phyloP scores from a whole-genome alignment of 1,140 invertebrate species.

The Branchinecta lindahli region DNA sequence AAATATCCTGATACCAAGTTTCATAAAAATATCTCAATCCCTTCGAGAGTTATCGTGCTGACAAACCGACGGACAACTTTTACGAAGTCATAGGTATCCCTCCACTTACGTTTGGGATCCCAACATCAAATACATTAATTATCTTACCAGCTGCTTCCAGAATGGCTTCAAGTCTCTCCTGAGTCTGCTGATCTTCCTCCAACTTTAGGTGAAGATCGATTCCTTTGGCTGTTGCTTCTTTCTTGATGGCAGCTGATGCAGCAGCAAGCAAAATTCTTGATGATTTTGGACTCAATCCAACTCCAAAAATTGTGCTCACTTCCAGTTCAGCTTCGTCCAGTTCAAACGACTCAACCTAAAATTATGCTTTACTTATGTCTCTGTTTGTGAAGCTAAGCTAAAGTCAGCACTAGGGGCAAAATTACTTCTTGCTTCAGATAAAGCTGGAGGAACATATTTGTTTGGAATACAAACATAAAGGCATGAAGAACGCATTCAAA shows the following conservation, averaged over 20 bases:
- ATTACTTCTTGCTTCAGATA: too few relatives aligned
- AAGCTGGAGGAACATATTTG: too few relatives aligned
- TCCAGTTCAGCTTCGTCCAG: conserved; percentile 33
- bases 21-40: too few relatives aligned
- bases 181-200: conserved; percentile 57
- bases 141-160: conserved; percentile 66
- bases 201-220: conserved; percentile 39
- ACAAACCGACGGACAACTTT: too few relatives aligned
- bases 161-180: conserved; percentile 68
- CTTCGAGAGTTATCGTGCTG: too few relatives aligned
- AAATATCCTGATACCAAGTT: too few relatives aligned
- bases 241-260: conserved; percentile 43
- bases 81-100: too few relatives aligned
- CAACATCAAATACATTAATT: neutral
- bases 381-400: too few relatives aligned
- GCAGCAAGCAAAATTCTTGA: conserved; percentile 60
- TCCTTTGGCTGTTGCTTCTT: conserved; percentile 25
- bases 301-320: conserved; percentile 40
- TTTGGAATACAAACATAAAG: too few relatives aligned
- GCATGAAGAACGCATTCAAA: too few relatives aligned
- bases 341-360: conserved; percentile 24
- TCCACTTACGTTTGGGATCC: too few relatives aligned
- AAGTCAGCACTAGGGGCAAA: too few relatives aligned
- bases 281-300: conserved; percentile 48
- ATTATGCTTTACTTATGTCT: neutral